Evolutionary conservation across 2,888 invertebrate genomes (phyloP).

Genomic region (Bibio marci): DNA sequence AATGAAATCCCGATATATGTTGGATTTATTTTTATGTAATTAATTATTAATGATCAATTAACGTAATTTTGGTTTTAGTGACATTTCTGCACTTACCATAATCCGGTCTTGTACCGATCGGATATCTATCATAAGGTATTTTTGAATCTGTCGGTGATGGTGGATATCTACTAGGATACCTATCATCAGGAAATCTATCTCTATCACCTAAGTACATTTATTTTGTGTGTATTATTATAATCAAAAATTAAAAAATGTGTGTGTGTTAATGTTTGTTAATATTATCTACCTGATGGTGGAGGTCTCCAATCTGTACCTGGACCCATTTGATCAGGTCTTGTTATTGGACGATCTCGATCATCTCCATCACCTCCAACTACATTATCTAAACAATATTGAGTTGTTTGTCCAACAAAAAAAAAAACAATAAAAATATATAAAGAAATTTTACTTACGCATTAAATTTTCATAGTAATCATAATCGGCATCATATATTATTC

Average conservation of each 20-base stretch:
- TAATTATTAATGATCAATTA: slow-evolving; percentile 1
- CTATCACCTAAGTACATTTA: slow-evolving; percentile 26
- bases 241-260: slow-evolving; percentile 8
- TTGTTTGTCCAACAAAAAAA: not conserved
- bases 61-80: not conserved
- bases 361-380: slow-evolving; percentile 25
- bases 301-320: slow-evolving; percentile 18
- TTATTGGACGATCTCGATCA: slow-evolving; percentile 14
- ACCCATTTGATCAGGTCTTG: slow-evolving; percentile 17
- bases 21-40: not conserved
- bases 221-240: slow-evolving; percentile 18
- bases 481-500: slow-evolving; percentile 77
- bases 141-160: slow-evolving; percentile 19
- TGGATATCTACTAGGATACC: slow-evolving; percentile 23
- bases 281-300: slow-evolving; percentile 13
- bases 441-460: slow-evolving; percentile 53
- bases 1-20: slow-evolving; percentile 2
- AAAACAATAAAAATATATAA: not conserved
- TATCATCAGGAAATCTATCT: slow-evolving; percentile 24
- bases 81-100: slow-evolving; percentile 7
- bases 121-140: slow-evolving; percentile 23
- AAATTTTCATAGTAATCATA: slow-evolving; percentile 88
- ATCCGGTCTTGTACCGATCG: slow-evolving; percentile 6
- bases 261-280: too few relatives aligned
- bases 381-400: slow-evolving; percentile 21